phyloP scores from a whole-genome alignment of 2,113 vertebrate genomes.

The Paedocypris sp. region DNA sequence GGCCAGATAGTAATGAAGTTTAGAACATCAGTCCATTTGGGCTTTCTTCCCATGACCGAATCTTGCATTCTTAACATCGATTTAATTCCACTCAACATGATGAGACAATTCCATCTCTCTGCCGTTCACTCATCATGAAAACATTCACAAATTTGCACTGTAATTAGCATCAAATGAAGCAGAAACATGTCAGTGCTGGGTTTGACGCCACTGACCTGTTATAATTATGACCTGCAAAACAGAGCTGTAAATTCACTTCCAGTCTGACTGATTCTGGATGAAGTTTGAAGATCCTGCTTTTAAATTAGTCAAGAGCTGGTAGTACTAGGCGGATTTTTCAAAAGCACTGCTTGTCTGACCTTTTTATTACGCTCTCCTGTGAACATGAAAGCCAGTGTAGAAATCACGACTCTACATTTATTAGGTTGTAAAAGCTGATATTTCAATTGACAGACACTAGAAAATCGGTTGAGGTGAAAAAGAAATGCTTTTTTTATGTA shows the following conservation, averaged over 20 bases:
- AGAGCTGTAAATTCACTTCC: neutral
- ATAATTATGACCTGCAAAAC: neutral
- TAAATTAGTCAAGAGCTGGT: neutral
- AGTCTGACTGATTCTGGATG: neutral
- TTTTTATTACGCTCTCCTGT: neutral
- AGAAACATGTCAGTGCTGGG: neutral
- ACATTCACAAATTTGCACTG: slow-evolving; percentile 7
- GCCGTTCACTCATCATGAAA: neutral
- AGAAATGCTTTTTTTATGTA: too few relatives aligned
- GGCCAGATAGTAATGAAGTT: too few relatives aligned
- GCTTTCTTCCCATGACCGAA: too few relatives aligned
- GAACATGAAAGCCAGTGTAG: neutral
- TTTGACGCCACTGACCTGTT: slow-evolving; percentile 4
- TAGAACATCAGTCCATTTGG: too few relatives aligned
- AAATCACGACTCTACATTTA: neutral
- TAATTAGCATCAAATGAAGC: slow-evolving; percentile 12
- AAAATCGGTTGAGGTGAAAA: neutral
- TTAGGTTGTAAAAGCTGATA: neutral
- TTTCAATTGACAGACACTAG: neutral
- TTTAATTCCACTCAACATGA: too few relatives aligned
- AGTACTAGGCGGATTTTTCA: neutral
- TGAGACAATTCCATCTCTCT: neutral
- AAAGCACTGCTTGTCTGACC: neutral
- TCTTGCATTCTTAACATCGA: too few relatives aligned
- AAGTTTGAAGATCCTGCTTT: neutral